Percentiles rank a stretch among this genome's conserved stretches.
These are phyloP conservation scores for Phalacrocorax carbo DNA, from an alignment of 2,113 vertebrate species.

Conservation along the genomic window DNA sequence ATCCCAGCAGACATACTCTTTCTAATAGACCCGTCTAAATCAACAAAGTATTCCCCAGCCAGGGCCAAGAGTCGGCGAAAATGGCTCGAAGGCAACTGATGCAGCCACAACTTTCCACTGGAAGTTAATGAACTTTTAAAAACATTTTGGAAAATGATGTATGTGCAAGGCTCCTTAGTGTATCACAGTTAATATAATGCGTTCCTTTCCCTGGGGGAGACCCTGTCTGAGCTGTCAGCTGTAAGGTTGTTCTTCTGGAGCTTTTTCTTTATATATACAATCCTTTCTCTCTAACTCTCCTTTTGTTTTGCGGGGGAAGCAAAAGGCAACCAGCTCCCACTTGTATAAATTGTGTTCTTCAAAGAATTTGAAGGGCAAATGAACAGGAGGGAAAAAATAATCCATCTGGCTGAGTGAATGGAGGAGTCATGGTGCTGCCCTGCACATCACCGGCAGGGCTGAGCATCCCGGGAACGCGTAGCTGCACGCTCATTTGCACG, in stretches of 20 bases:
- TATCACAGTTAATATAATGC: constrained; percentile 1
- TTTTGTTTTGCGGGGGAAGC: not conserved
- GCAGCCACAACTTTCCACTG: constrained; percentile 55
- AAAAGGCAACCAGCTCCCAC: not conserved
- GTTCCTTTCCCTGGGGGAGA: not conserved
- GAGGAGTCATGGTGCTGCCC: not conserved
- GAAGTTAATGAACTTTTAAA: constrained; percentile 70
- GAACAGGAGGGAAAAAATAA: not conserved
- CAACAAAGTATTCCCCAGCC: constrained; percentile 62
- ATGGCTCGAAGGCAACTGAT: constrained; percentile 30
- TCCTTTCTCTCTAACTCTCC: not conserved
- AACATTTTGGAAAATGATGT: constrained; percentile 55
- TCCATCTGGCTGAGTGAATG: not conserved
- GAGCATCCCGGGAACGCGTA: fast-evolving
- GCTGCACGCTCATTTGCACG: not conserved
- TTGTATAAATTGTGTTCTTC: not conserved
- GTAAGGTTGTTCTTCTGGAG: constrained; percentile 7
- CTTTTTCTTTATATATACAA: not conserved
- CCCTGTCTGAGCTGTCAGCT: constrained; percentile 38
- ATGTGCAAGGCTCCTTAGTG: not conserved
- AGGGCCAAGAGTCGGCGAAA: constrained; percentile 24
- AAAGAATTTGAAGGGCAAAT: constrained; percentile 6
- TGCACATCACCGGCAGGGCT: fast-evolving
- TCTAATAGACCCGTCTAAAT: constrained; percentile 64
- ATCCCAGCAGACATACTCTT: constrained; percentile 58